Percentiles rank a stretch among this genome's conserved stretches.
phyloP scores from a whole-genome alignment of 2,113 vertebrate species.

The Phalacrocorax carbo region DNA sequence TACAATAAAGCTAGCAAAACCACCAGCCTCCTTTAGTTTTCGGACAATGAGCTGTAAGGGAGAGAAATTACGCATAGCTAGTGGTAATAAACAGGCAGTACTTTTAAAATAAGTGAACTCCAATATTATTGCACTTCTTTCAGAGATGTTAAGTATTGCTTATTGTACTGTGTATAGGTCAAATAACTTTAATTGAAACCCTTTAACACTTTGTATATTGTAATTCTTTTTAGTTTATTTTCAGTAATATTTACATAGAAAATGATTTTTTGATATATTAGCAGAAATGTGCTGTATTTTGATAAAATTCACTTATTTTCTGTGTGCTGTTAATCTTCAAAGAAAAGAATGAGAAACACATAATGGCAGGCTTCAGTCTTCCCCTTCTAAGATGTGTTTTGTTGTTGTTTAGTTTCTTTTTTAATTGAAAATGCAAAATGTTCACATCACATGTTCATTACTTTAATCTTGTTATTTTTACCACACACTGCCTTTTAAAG shows the following conservation, averaged over 20 bases:
- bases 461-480: slow-evolving; percentile 37
- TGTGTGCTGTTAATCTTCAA: slow-evolving; percentile 75
- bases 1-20: slow-evolving; percentile 64
- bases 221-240: slow-evolving; percentile 77
- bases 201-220: slow-evolving; percentile 83
- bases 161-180: slow-evolving; percentile 77
- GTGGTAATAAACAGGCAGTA: slow-evolving; percentile 64
- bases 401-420: slow-evolving; percentile 50
- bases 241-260: slow-evolving; percentile 79
- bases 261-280: slow-evolving; percentile 78
- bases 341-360: slow-evolving; percentile 73
- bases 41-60: slow-evolving; percentile 17
- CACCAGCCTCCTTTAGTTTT: slow-evolving; percentile 54
- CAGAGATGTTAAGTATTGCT: slow-evolving; percentile 71
- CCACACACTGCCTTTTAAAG: slow-evolving; percentile 65
- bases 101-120: slow-evolving; percentile 69
- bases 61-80: slow-evolving; percentile 41
- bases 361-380: slow-evolving; percentile 67
- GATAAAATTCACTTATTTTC: slow-evolving; percentile 79
- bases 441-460: slow-evolving; percentile 34
- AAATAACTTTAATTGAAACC: slow-evolving; percentile 81
- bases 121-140: slow-evolving; percentile 77
- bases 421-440: slow-evolving; percentile 58
- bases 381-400: slow-evolving; percentile 54
- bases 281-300: slow-evolving; percentile 81